Percentiles rank a stretch among this genome's conserved stretches.
Conservation (phyloP, 2,113 vertebrate species). For the Panthera tigris region DNA sequence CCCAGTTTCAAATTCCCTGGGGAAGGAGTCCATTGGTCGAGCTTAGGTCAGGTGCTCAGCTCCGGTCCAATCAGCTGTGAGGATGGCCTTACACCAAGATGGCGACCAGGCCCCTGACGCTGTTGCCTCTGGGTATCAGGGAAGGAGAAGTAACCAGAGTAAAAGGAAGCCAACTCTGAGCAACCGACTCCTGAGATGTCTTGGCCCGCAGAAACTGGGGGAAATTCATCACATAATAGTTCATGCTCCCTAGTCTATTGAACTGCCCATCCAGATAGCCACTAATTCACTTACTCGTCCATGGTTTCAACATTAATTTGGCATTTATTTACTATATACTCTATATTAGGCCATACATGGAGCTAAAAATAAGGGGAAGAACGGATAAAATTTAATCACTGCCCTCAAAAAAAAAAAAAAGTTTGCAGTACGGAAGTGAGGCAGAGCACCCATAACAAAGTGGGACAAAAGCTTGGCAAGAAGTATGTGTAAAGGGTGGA, state of each 20-base stretch:
- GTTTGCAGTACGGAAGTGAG: background rate
- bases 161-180: background rate
- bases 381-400: background rate
- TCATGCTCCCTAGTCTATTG: background rate
- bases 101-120: background rate
- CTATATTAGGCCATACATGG: background rate
- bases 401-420: background rate
- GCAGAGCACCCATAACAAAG: background rate
- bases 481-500: background rate
- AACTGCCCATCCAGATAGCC: background rate
- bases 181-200: background rate
- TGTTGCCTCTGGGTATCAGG: fast-evolving
- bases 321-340: background rate
- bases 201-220: background rate
- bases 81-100: background rate
- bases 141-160: background rate
- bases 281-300: background rate
- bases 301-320: background rate
- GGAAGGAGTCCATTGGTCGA: background rate
- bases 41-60: background rate
- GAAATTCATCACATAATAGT: background rate
- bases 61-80: background rate
- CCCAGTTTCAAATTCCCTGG: background rate
- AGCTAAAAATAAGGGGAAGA: background rate
- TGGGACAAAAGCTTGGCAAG: background rate